A percentile compares a stretch with the other conserved stretches of the same genome.
These are phyloP conservation scores for Chrysochloris asiatica DNA, from an alignment of 2,113 vertebrate genomes.

Conservation along the genomic window DNA sequence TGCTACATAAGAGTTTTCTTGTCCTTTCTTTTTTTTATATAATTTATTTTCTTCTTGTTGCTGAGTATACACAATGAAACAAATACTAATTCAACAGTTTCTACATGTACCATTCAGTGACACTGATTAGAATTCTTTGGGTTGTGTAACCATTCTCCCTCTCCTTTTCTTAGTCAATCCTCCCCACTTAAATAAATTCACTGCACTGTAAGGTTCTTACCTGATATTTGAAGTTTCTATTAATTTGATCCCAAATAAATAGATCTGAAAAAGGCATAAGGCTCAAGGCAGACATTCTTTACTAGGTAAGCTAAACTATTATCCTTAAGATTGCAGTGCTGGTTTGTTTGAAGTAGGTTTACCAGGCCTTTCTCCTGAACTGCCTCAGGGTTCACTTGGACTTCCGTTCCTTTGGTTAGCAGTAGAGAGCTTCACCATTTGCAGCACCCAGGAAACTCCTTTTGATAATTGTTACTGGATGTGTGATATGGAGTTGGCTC, in stretches of 20 bases:
- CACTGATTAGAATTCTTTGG: neutral
- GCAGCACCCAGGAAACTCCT: neutral
- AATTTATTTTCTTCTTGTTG: neutral
- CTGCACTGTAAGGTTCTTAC: neutral
- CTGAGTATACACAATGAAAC: neutral
- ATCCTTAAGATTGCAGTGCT: neutral
- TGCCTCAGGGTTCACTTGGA: neutral
- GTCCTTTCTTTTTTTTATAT: neutral
- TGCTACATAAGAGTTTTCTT: neutral
- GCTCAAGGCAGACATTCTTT: neutral
- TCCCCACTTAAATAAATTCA: neutral
- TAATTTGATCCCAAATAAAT: neutral
- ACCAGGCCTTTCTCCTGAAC: neutral
- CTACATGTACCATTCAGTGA: neutral
- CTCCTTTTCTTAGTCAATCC: neutral
- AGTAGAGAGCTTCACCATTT: neutral
- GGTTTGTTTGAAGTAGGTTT: neutral
- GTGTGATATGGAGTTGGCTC: too few species aligned
- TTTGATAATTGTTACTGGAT: constrained; percentile 40
- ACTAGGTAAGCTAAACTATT: neutral
- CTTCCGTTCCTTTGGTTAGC: neutral
- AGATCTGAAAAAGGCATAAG: neutral
- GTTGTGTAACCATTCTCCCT: neutral
- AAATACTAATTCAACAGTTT: neutral
- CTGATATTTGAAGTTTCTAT: neutral